These are phyloP conservation scores for Lordiphosa collinella DNA, from an alignment of 1,140 invertebrate species.

Conservation along the genomic window DNA sequence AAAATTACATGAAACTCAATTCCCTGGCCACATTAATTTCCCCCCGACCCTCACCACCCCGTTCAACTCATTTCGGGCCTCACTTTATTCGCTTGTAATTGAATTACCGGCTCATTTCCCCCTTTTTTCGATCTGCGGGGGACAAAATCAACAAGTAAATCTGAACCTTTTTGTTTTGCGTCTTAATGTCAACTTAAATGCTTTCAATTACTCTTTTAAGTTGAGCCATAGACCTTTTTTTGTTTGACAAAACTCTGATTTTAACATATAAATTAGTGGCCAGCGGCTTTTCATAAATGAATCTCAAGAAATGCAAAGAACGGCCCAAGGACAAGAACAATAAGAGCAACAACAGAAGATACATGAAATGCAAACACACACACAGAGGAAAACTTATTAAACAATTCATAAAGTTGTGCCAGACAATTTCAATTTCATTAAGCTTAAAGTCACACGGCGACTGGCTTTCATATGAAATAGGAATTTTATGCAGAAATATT, in stretches of 20 bases:
- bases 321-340: slow-evolving; percentile 5
- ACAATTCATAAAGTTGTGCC: slow-evolving; percentile 47
- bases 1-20: slow-evolving; percentile 12
- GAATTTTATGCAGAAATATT: slow-evolving; percentile 75
- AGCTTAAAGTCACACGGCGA: slow-evolving; percentile 47
- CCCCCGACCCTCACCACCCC: not conserved
- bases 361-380: not conserved
- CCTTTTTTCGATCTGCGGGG: slow-evolving; percentile 10
- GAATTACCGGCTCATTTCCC: slow-evolving; percentile 27
- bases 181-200: slow-evolving; percentile 69
- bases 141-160: slow-evolving; percentile 68
- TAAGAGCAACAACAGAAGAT: not conserved
- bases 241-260: not conserved
- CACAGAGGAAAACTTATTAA: slow-evolving; percentile 25
- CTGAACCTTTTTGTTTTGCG: slow-evolving; percentile 26
- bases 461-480: slow-evolving; percentile 53
- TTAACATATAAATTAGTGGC: slow-evolving; percentile 37
- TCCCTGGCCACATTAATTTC: slow-evolving; percentile 4
- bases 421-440: slow-evolving; percentile 60
- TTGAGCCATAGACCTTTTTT: slow-evolving; percentile 17
- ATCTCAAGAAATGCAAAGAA: slow-evolving; percentile 40
- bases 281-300: slow-evolving; percentile 10
- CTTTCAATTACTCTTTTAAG: slow-evolving; percentile 52
- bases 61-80: slow-evolving; percentile 27
- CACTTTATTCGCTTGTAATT: slow-evolving; percentile 60